These are phyloP conservation scores for Salpingus planirostris DNA, from an alignment of 2,888 invertebrate genomes.

Conservation along the genomic window DNA sequence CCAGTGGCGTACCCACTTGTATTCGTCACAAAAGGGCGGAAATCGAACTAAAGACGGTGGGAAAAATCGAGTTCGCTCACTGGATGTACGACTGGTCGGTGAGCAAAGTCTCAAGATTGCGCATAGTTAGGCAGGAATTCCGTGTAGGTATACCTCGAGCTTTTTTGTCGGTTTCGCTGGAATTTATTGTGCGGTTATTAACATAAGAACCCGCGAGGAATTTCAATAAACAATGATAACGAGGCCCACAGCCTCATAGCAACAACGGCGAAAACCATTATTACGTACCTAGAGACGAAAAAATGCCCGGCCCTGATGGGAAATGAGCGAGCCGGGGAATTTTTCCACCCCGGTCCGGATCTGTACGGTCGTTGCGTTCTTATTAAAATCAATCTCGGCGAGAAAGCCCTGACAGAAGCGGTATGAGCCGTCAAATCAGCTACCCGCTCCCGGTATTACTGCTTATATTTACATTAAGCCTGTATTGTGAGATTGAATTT, in stretches of 20 bases:
- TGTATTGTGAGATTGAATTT: conserved; percentile 39
- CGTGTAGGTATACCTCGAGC: background rate
- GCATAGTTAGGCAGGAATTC: conserved; percentile 2
- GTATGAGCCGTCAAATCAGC: conserved; percentile 35
- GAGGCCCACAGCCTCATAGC: conserved; percentile 1
- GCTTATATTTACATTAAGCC: conserved; percentile 39
- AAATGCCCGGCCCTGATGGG: no score
- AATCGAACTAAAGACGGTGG: no score
- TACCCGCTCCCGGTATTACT: conserved; percentile 28
- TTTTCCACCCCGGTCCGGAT: no score
- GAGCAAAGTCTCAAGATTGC: background rate
- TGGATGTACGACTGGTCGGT: no score
- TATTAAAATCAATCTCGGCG: conserved; percentile 36
- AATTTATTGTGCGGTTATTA: conserved; percentile 3
- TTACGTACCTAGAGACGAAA: no score
- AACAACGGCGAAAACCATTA: no score
- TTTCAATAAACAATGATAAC: conserved; percentile 6
- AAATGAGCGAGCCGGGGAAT: no score
- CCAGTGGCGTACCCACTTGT: no score
- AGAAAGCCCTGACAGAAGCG: conserved; percentile 26
- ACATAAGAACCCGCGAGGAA: conserved; percentile 2
- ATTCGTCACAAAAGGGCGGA: no score
- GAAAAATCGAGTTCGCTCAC: no score
- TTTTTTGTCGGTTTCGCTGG: conserved; percentile 1
- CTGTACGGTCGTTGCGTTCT: no score